Conservation (phyloP, 2,113 vertebrate genomes). For the Alligator mississippiensis region DNA sequence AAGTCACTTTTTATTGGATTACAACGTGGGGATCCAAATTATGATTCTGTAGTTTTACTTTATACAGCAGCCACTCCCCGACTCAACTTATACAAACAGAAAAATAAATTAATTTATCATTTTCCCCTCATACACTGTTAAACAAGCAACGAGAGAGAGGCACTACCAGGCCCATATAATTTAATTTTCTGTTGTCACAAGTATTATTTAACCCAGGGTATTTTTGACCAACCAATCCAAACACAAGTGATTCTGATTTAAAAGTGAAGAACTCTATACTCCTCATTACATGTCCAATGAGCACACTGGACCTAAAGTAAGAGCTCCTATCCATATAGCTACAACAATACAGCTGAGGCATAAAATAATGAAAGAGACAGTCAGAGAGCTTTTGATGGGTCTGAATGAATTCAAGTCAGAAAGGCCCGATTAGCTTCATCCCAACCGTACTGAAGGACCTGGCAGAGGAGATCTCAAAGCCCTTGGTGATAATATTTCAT, state of each 20-base stretch:
- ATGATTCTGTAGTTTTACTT: accelerated
- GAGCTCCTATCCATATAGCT: background rate
- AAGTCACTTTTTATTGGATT: background rate
- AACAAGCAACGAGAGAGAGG: background rate
- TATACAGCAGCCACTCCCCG: background rate
- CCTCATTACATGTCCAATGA: background rate
- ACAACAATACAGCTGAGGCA: background rate
- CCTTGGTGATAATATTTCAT: no score
- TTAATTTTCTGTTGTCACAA: background rate
- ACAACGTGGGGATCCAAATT: background rate
- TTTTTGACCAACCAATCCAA: background rate
- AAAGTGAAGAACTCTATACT: background rate
- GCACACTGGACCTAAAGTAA: background rate
- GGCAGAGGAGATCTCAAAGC: background rate
- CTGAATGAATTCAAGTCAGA: no score
- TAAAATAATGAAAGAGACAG: background rate
- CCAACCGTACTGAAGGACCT: background rate
- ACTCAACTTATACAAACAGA: background rate
- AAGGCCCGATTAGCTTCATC: background rate
- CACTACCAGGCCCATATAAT: accelerated
- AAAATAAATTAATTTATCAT: background rate
- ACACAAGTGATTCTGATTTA: background rate
- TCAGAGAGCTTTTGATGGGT: background rate
- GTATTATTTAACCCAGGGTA: background rate
- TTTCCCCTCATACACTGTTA: background rate